phyloP scores from a whole-genome alignment of 2,113 vertebrate genomes.

The Chloropsis hardwickii region DNA sequence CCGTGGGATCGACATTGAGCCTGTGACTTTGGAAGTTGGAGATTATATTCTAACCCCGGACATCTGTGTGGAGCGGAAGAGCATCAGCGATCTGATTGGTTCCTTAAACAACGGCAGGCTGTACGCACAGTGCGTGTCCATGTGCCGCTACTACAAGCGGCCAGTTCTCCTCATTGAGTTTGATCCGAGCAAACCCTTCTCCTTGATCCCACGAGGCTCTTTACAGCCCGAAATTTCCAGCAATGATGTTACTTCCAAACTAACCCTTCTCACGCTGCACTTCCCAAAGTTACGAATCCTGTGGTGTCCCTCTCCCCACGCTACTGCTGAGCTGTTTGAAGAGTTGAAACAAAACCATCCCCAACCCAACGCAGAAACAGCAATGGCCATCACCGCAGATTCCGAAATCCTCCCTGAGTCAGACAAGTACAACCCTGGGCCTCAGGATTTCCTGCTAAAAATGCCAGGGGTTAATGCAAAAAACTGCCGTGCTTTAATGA shows the following conservation, averaged over 20 bases:
- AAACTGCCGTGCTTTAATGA: slow-evolving; percentile 84
- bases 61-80: slow-evolving; percentile 92
- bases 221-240: slow-evolving; percentile 88
- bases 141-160: slow-evolving; percentile 91
- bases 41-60: slow-evolving; percentile 95
- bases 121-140: slow-evolving; percentile 88
- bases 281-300: slow-evolving; percentile 91
- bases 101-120: slow-evolving; percentile 91
- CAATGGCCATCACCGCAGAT: slow-evolving; percentile 85
- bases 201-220: slow-evolving; percentile 79
- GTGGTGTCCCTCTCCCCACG: slow-evolving; percentile 93
- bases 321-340: slow-evolving; percentile 88
- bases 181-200: slow-evolving; percentile 89
- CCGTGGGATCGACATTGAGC: slow-evolving; percentile 92
- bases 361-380: slow-evolving; percentile 80
- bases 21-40: slow-evolving; percentile 91
- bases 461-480: slow-evolving; percentile 92
- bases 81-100: slow-evolving; percentile 91
- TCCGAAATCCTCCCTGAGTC: slow-evolving; percentile 84
- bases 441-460: slow-evolving; percentile 91
- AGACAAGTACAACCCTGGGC: slow-evolving; percentile 87
- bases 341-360: slow-evolving; percentile 84
- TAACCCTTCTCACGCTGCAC: slow-evolving; percentile 91
- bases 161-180: slow-evolving; percentile 93
- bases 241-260: slow-evolving; percentile 86